Evolutionary conservation across 2,797 vertebrate species (phyloP).

Genomic region (Triplophysa yarkandensis): DNA sequence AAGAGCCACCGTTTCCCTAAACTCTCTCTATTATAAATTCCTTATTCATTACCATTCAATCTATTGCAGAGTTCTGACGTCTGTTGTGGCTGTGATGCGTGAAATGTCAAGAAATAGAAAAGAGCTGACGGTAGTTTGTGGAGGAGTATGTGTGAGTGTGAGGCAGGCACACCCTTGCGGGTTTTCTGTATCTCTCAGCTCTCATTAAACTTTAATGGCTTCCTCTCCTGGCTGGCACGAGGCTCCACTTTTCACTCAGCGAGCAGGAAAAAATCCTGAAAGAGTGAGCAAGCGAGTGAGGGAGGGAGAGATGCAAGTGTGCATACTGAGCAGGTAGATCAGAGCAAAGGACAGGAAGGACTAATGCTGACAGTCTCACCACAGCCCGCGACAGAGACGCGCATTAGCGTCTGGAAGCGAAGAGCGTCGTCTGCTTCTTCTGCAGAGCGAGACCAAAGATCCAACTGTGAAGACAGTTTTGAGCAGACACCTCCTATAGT

Average conservation of each 20-base stretch:
- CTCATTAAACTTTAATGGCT: slow-evolving; percentile 90
- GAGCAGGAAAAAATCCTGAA: slow-evolving; percentile 63
- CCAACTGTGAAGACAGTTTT: slow-evolving; percentile 18
- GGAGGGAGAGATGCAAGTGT: slow-evolving; percentile 37
- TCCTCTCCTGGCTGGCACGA: slow-evolving; percentile 78
- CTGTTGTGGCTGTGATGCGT: slow-evolving; percentile 20
- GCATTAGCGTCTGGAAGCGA: slow-evolving; percentile 19
- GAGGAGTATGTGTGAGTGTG: slow-evolving; percentile 48
- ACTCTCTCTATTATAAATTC: not conserved
- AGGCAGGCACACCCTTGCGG: slow-evolving; percentile 80
- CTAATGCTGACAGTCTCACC: slow-evolving; percentile 38
- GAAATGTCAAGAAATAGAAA: slow-evolving; percentile 36
- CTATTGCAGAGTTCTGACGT: slow-evolving; percentile 22
- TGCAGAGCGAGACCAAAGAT: slow-evolving; percentile 13
- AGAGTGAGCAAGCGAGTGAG: slow-evolving; percentile 57
- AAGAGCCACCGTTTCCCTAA: slow-evolving; percentile 4
- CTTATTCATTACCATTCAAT: slow-evolving; percentile 12
- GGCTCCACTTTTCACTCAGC: slow-evolving; percentile 67
- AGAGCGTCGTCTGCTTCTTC: slow-evolving; percentile 28
- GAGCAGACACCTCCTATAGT: slow-evolving; percentile 12
- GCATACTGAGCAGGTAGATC: slow-evolving; percentile 49
- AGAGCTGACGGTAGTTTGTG: slow-evolving; percentile 60
- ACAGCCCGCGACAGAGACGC: slow-evolving; percentile 9
- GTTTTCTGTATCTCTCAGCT: slow-evolving; percentile 82
- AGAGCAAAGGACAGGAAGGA: slow-evolving; percentile 38